A percentile compares a stretch with the other conserved stretches of the same genome.
phyloP scores from a whole-genome alignment of 2,797 vertebrate genomes.

The Diceros bicornis region DNA sequence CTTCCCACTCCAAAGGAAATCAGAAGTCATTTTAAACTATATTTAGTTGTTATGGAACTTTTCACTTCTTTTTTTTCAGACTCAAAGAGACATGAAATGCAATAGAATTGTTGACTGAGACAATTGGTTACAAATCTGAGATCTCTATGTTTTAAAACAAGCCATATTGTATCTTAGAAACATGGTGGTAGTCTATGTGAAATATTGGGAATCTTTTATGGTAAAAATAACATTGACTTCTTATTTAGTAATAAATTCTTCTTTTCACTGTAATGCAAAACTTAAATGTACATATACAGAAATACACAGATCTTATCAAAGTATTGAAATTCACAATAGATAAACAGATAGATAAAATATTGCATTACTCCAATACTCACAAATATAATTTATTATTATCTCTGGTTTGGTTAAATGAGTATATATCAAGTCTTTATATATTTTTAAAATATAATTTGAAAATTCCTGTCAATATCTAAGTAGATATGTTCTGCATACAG shows the following conservation, averaged over 20 bases:
- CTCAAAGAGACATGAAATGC: neutral
- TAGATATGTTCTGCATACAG: neutral
- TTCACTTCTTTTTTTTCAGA: conserved; percentile 43
- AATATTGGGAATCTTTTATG: neutral
- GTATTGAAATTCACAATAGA: neutral
- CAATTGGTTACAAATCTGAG: neutral
- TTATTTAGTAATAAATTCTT: neutral
- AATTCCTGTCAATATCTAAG: neutral
- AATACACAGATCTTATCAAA: neutral
- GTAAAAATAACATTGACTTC: neutral
- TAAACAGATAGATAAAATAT: neutral
- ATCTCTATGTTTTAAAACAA: neutral
- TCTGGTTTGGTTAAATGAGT: neutral
- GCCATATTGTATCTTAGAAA: neutral
- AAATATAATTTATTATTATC: neutral
- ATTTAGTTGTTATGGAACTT: conserved; percentile 2
- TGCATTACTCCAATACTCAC: neutral
- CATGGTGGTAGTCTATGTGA: neutral
- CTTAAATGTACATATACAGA: neutral
- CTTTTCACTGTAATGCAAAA: neutral
- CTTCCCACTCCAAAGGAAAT: conserved; percentile 63
- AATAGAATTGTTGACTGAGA: neutral
- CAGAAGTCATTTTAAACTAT: conserved; percentile 68
- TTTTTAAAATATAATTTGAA: neutral
- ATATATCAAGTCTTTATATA: neutral